Evolutionary conservation across 2,888 invertebrate genomes (phyloP).

Genomic region (Myopa tessellatipennis): DNA sequence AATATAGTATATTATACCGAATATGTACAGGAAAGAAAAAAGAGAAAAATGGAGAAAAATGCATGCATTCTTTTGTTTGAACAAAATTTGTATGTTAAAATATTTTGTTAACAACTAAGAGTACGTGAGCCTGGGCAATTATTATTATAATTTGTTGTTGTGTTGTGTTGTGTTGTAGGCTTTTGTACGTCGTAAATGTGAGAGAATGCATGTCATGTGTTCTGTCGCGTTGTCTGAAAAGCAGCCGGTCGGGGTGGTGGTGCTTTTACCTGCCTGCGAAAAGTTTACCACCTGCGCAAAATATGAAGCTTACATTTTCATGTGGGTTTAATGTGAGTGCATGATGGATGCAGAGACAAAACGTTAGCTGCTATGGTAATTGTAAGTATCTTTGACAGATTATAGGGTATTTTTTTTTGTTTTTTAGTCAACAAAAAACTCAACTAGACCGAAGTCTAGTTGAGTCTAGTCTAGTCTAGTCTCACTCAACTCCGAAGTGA

Average conservation of each 20-base stretch:
- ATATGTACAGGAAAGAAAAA: too few relatives aligned
- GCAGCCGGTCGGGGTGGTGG: neutral
- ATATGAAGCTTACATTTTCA: neutral
- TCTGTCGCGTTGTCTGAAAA: conserved; percentile 7
- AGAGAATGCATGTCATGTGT: neutral
- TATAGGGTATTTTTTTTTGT: too few relatives aligned
- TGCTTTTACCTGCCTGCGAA: neutral
- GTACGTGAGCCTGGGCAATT: neutral
- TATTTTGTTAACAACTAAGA: neutral
- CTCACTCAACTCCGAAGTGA: too few relatives aligned
- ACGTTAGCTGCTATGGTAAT: too few relatives aligned
- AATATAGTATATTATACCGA: too few relatives aligned
- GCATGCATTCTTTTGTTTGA: neutral
- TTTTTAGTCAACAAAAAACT: too few relatives aligned
- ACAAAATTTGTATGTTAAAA: neutral
- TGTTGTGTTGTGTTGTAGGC: conserved; percentile 2
- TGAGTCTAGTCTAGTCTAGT: too few relatives aligned
- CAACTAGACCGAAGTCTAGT: too few relatives aligned
- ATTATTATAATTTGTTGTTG: neutral
- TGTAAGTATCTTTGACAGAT: too few relatives aligned
- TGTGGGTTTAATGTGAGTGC: neutral
- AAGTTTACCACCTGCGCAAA: conserved; percentile 12
- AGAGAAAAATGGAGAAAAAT: neutral
- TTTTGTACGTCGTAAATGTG: neutral
- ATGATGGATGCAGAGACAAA: neutral